Conservation (phyloP, 2,797 vertebrate genomes). For the Stomatorhinus walkeri region DNA sequence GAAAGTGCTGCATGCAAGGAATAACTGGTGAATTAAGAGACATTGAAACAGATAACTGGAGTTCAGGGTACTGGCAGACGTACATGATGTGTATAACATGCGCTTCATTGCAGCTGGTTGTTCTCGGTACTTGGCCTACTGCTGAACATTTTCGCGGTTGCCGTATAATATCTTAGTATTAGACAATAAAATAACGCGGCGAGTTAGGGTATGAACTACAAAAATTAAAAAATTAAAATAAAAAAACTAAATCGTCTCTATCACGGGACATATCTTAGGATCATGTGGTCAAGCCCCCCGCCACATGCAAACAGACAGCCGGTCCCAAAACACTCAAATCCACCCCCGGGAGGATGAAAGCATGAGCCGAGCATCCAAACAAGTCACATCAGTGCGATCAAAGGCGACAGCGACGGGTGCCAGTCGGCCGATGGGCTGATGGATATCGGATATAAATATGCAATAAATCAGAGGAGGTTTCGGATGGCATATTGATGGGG, state of each 20-base stretch:
- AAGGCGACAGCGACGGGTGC: not conserved
- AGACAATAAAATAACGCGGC: not conserved
- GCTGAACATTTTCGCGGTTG: not conserved
- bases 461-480: not conserved
- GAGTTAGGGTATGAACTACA: not conserved
- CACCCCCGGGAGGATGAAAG: not conserved
- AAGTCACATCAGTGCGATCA: not conserved
- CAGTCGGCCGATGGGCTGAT: not conserved
- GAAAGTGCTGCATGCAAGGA: not conserved
- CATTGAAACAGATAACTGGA: not conserved
- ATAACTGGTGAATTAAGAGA: not conserved
- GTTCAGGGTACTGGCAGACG: not conserved
- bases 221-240: not conserved
- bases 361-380: not conserved
- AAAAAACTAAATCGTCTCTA: not conserved
- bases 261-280: not conserved
- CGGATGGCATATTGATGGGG: not conserved
- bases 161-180: not conserved
- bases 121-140: not conserved
- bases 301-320: not conserved
- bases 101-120: not conserved
- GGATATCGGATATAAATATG: not conserved
- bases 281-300: not conserved
- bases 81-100: not conserved
- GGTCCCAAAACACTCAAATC: not conserved